Evolutionary conservation across 2,888 invertebrate genomes (phyloP), one percentile per base, ranked within the genome.

Genomic region (Copidosoma aretas): DNA sequence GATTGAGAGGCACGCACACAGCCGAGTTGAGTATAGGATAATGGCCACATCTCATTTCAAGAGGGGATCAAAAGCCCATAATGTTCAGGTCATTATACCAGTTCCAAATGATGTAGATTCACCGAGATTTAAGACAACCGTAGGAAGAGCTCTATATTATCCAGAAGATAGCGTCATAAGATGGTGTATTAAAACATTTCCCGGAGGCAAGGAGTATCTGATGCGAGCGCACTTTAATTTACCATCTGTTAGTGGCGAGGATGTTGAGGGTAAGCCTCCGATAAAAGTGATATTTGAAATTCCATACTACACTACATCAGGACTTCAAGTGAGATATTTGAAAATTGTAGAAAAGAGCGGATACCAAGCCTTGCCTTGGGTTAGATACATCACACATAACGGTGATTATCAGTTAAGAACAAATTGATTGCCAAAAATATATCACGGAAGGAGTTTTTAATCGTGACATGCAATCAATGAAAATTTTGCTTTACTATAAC

Each of bases 331-430:
- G 10, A 89, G 97, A 64, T 97, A 98, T 82, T 86, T 98, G 81
- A 98, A 98, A 85, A 99, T 98, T 78, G 98, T 99, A 78, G 98
- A 98, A 82, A 98, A 99, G 86, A 97, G 97, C 84, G 98, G 98
- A 0, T 98, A 98, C 84, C 98, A 98, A 85, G 98, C 98, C 0
- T 84, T 99, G 72, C 98, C 98, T 0, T 98, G 98, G 98, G 98
- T 98, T 10, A 88, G 98, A n/a, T 99, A 98, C 83, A 98, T 99
- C 74, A 99, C 98, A 52, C 98, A 98, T 84, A 98, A 98, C 84
- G 98, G 98, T 61, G 98, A 99, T 84, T 98, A 99, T 84, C 98
- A 98, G 83, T 86, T 98, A 74, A 89, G 98, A 84, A 98, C 96
- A 75, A 95, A 94, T 85, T 95, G 68, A 72, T 32, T 32, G 3